Percentiles rank a stretch among this genome's conserved stretches.
Evolutionary conservation across 2,888 invertebrate genomes (phyloP).

Genomic region (Ornithoptera priamus): DNA sequence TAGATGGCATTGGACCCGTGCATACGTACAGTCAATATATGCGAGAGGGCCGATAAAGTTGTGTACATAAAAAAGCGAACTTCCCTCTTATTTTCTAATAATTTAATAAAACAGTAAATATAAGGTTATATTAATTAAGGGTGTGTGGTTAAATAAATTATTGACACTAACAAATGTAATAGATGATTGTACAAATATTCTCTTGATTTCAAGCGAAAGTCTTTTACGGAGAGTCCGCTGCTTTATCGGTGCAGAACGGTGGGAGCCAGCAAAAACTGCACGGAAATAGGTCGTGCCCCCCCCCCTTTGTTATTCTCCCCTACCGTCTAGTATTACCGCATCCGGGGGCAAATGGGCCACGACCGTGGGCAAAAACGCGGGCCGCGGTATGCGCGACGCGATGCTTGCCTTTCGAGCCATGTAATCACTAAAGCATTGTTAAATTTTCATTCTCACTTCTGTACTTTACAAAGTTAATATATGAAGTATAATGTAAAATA

Average conservation of each 20-base stretch:
- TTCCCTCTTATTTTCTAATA: too few species aligned
- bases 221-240: conserved; percentile 3
- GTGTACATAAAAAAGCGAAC: too few species aligned
- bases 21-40: too few species aligned
- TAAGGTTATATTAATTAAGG: too few species aligned
- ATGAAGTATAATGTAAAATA: neutral
- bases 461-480: neutral
- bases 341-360: conserved; percentile 62
- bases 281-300: conserved; percentile 55
- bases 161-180: neutral
- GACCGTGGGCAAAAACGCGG: conserved; percentile 41
- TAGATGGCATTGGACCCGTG: too few species aligned
- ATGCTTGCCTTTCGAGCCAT: neutral
- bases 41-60: too few species aligned
- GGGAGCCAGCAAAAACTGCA: conserved; percentile 54
- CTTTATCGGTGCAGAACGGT: conserved; percentile 27
- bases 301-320: too few species aligned
- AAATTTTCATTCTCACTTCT: neutral
- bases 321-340: conserved; percentile 46
- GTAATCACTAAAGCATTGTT: neutral
- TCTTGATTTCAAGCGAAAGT: conserved; percentile 12
- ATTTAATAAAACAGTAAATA: too few species aligned
- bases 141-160: neutral
- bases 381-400: conserved; percentile 17
- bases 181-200: neutral